Conservation (phyloP, 2,797 vertebrate genomes). For the Pempheris klunzingeri region DNA sequence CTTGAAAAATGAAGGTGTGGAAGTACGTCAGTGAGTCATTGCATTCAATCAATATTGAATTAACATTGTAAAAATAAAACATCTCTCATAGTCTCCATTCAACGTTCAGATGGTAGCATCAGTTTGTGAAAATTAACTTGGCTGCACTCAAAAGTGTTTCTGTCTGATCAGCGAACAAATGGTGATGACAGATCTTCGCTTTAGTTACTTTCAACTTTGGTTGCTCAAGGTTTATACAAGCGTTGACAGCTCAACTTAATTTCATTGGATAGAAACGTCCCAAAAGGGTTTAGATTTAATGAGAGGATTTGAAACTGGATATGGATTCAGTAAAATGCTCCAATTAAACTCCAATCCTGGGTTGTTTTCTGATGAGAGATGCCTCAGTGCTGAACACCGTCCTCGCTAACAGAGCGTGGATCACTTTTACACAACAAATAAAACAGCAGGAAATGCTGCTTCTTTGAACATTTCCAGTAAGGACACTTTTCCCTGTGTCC, state of each 20-base stretch:
- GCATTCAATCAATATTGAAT: neutral
- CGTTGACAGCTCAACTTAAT: constrained; percentile 33
- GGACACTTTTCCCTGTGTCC: neutral
- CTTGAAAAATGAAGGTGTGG: neutral
- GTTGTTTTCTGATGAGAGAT: constrained; percentile 27
- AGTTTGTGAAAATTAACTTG: constrained; percentile 6
- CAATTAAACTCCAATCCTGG: neutral
- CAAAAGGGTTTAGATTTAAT: constrained; percentile 39
- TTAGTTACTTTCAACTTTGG: constrained; percentile 28
- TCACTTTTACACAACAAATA: neutral
- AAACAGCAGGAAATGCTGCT: neutral
- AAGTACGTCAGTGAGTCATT: neutral
- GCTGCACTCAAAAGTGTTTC: constrained; percentile 11
- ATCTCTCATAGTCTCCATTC: constrained; percentile 3
- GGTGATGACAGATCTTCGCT: constrained; percentile 32
- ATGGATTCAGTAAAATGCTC: constrained; percentile 23
- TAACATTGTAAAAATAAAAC: too few species aligned
- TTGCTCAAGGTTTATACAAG: constrained; percentile 27
- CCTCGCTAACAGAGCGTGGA: too few species aligned
- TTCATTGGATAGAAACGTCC: constrained; percentile 23
- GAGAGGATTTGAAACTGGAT: constrained; percentile 29
- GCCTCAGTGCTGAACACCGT: neutral
- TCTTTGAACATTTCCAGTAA: neutral
- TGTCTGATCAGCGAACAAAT: constrained; percentile 34
- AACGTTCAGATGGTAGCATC: neutral